Conservation (phyloP, 1,140 invertebrate genomes). For the Heterodera carotae region DNA sequence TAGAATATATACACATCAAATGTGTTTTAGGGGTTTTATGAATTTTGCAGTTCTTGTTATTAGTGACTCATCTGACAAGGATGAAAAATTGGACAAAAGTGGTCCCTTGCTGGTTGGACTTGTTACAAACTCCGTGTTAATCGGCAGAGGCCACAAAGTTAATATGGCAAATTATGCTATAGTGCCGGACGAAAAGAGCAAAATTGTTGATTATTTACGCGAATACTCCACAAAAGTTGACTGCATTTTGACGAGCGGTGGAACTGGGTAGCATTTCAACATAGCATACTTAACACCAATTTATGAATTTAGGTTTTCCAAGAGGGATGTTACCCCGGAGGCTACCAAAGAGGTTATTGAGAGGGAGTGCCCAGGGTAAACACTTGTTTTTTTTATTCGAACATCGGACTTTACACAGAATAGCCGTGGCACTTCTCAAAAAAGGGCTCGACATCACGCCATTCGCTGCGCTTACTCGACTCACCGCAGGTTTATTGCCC, state of each 20-base stretch:
- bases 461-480: conserved; percentile 27
- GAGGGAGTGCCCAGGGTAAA: conserved; percentile 36
- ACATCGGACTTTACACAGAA: neutral
- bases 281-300: neutral
- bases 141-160: neutral
- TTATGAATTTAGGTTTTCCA: conserved; percentile 17
- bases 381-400: no score
- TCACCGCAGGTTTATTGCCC: conserved; percentile 7
- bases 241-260: conserved; percentile 20
- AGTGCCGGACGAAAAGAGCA: conserved; percentile 25
- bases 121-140: neutral
- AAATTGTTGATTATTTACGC: conserved; percentile 19
- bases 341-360: conserved; percentile 48
- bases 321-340: conserved; percentile 48
- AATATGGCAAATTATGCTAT: neutral
- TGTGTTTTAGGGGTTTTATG: no score
- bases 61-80: conserved; percentile 25
- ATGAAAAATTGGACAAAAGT: conserved; percentile 26
- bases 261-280: conserved; percentile 3
- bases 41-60: conserved; percentile 16
- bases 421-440: conserved; percentile 14
- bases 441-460: conserved; percentile 24
- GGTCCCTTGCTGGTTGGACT: conserved; percentile 31
- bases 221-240: neutral
- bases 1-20: no score